Conservation (phyloP, 2,888 invertebrate genomes). For the Volucella zonaria region DNA sequence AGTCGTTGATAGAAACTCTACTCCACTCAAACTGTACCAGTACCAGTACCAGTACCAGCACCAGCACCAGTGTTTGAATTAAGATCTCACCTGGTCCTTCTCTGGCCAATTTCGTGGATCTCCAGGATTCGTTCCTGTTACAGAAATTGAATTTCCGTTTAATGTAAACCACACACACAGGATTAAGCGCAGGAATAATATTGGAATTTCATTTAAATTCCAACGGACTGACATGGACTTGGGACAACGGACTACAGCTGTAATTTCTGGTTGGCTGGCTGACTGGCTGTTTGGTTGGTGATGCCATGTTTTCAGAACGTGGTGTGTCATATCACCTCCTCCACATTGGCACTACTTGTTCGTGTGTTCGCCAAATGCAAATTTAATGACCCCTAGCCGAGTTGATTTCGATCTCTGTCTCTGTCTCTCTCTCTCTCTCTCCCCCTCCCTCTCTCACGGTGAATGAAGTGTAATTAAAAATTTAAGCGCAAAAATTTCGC, state of each 20-base stretch:
- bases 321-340: neutral
- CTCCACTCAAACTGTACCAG: neutral
- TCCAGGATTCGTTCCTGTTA: neutral
- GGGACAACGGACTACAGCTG: neutral
- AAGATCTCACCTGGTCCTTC: slow-evolving; percentile 5
- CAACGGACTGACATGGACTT: slow-evolving; percentile 11
- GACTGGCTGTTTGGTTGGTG: too few relatives aligned
- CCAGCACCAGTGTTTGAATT: neutral
- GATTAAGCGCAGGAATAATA: slow-evolving; percentile 70
- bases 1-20: slow-evolving; percentile 14
- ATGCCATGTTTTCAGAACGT: neutral
- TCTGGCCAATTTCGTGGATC: neutral
- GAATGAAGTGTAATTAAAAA: slow-evolving; percentile 69
- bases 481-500: slow-evolving; percentile 53
- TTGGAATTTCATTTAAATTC: slow-evolving; percentile 70
- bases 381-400: slow-evolving; percentile 61
- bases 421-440: too few relatives aligned
- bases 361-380: slow-evolving; percentile 32
- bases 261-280: neutral
- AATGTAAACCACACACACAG: slow-evolving; percentile 69
- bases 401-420: slow-evolving; percentile 44
- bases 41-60: neutral
- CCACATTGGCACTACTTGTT: neutral
- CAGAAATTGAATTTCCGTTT: slow-evolving; percentile 65
- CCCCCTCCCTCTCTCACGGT: neutral